Evolutionary conservation across 2,113 vertebrate species (phyloP), one percentile per base, ranked within the genome.

Genomic region (Tichodroma muraria): DNA sequence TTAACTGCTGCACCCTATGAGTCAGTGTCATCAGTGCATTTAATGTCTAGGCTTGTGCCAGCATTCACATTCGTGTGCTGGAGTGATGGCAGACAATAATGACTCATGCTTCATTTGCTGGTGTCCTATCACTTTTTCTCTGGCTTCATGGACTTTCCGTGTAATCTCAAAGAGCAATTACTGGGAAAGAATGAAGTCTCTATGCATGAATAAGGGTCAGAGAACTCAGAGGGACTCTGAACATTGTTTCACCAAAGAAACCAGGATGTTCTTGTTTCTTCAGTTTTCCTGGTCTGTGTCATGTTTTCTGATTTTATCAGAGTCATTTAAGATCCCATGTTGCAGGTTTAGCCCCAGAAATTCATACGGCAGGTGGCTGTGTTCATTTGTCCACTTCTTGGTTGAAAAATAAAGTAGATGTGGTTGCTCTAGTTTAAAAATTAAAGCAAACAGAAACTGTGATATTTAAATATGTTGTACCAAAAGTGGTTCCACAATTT

Each of bases 61-160:
- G 59, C 61, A 24, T 81, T 94, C 10, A 1, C 52, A 63, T 95
- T 96, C 89, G 15, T 73, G 75, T 92, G 87, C 80, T 70, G 95
- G 93, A 97, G 82, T 88, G 93, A 86, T 94, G 91, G 91, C 83
- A 94, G 77, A 85, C 85, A 89, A 85, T 96, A 77, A 92, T 97
- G 96, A 97, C 88, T 97, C 93, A 96, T 66, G 72, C 92, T 90
- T 97, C 83, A 45, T 93, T 97, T 95, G 22, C 89, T 69, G 93
- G 68, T 80, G 59, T 91, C 78, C 89, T 79, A 30, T 93, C 89
- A 38, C 52, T 82, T 96, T 64, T 87, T 68, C 60, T 89, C 50
- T 79, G 80, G 64, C 79, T 96, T 95, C 71, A 13, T 38, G 80
- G 89, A 80, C 91, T 81, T 93, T 86, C 44, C 1, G 2, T 86